Evolutionary conservation across 1,140 invertebrate genomes (phyloP).

Genomic region (Vanessa atalanta): DNA sequence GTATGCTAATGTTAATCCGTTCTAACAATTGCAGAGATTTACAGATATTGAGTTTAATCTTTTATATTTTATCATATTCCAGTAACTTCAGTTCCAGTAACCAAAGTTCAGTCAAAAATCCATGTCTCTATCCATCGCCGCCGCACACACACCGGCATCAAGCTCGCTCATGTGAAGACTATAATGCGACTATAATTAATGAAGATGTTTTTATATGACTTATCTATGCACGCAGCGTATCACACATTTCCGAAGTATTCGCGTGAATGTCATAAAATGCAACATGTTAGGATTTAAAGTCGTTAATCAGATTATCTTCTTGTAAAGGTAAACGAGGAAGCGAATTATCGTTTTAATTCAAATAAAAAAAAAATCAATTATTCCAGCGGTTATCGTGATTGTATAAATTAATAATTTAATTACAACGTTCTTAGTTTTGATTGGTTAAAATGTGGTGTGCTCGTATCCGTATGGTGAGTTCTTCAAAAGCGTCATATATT

Average conservation of each 20-base stretch:
- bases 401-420: neutral
- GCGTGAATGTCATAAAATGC: slow-evolving; percentile 7
- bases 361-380: neutral
- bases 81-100: no score
- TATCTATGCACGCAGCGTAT: slow-evolving; percentile 6
- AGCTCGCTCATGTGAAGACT: neutral
- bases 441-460: neutral
- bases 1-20: no score
- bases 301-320: slow-evolving; percentile 15
- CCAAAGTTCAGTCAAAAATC: no score
- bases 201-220: neutral
- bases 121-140: no score
- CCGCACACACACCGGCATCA: no score
- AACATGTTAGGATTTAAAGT: slow-evolving; percentile 12
- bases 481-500: no score
- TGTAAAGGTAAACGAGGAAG: neutral
- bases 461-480: no score
- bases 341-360: neutral
- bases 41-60: no score
- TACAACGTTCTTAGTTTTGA: neutral
- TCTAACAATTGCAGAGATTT: no score
- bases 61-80: no score
- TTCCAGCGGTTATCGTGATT: neutral
- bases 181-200: neutral
- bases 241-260: slow-evolving; percentile 13